A percentile compares a stretch with the other conserved stretches of the same genome.
Conservation (phyloP, 2,888 invertebrate species). For the Tenthredo notha region DNA sequence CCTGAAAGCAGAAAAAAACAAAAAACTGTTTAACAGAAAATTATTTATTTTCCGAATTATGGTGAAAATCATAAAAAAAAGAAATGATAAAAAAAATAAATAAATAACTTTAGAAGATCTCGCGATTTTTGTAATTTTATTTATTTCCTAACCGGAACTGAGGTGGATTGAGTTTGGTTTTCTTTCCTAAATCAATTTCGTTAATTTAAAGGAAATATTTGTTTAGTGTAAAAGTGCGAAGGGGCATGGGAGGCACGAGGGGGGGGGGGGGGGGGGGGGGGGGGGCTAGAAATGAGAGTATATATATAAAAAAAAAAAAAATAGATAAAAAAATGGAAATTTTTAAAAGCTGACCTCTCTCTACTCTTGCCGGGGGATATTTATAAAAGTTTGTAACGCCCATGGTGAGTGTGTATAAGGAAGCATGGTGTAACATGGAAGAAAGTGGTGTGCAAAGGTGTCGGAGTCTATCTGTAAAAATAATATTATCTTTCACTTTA, state of each 20-base stretch:
- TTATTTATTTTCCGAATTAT: neutral
- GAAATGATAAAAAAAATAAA: neutral
- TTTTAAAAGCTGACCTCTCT: neutral
- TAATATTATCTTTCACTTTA: conserved; percentile 67
- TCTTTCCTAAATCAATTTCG: neutral
- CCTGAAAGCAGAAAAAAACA: conserved; percentile 13
- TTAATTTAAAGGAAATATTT: neutral
- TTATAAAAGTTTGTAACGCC: neutral
- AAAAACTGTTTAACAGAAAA: neutral
- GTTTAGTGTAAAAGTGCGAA: neutral
- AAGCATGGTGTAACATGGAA: neutral
- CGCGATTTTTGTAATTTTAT: neutral
- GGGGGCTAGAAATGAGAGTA: neutral
- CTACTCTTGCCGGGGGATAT: neutral
- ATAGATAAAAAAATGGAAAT: neutral
- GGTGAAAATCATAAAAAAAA: neutral
- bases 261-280: too few species aligned
- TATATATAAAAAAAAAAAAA: neutral
- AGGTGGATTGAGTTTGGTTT: neutral
- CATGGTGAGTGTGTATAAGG: neutral
- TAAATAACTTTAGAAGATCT: too few species aligned
- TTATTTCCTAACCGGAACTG: neutral
- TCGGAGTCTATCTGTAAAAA: conserved; percentile 59
- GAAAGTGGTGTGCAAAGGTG: neutral
- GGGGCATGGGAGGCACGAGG: too few species aligned